Evolutionary conservation across 2,797 vertebrate genomes (phyloP).

Genomic region (Cyprinella venusta): DNA sequence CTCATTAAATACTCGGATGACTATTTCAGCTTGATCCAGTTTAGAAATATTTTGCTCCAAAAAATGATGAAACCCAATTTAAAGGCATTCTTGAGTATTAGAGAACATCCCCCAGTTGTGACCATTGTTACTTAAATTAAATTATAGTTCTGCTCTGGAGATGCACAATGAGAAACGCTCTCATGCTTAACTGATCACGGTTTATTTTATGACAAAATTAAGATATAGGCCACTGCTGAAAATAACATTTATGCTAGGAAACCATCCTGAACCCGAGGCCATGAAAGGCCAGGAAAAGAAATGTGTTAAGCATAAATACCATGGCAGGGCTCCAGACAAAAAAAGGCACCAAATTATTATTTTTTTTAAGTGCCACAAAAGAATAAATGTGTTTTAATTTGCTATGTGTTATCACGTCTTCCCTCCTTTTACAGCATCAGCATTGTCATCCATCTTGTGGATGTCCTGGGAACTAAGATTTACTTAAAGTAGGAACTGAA

Average conservation of each 20-base stretch:
- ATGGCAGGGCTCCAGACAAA: not conserved
- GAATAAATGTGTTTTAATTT: too few relatives aligned
- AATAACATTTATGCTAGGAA: constrained; percentile 34
- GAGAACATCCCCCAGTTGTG: constrained; percentile 65
- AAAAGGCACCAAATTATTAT: too few relatives aligned
- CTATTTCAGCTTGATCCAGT: not conserved
- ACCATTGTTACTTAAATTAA: constrained; percentile 70
- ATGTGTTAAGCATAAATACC: not conserved
- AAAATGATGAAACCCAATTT: constrained; percentile 60
- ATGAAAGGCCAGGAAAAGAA: constrained; percentile 14
- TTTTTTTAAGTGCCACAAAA: too few relatives aligned
- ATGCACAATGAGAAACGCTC: constrained; percentile 37
- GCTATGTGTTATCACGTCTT: too few relatives aligned
- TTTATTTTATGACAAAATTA: constrained; percentile 45
- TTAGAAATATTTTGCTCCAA: constrained; percentile 46
- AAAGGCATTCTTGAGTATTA: constrained; percentile 68
- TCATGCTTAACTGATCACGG: constrained; percentile 33
- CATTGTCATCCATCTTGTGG: too few relatives aligned
- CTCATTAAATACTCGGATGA: not conserved
- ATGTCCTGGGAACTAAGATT: too few relatives aligned
- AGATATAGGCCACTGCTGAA: constrained; percentile 31
- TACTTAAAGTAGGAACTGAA: too few relatives aligned
- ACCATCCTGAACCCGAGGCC: constrained; percentile 14
- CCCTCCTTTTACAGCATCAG: too few relatives aligned
- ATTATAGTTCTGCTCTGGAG: constrained; percentile 61